These are phyloP conservation scores for Ostrea denselamellosa DNA, from an alignment of 1,140 invertebrate species.

Conservation along the genomic window DNA sequence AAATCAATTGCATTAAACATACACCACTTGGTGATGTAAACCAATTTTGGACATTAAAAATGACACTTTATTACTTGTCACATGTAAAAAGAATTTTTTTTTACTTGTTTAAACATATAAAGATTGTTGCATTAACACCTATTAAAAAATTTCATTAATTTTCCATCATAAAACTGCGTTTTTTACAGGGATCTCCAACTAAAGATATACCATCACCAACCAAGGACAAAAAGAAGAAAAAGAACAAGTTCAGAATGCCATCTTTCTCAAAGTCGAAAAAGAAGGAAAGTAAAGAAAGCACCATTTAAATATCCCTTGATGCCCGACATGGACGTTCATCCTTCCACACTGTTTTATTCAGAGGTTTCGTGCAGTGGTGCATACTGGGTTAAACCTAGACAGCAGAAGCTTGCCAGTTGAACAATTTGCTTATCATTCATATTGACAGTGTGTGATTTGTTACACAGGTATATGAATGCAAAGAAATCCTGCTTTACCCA, in stretches of 20 bases:
- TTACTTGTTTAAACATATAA: too few species aligned
- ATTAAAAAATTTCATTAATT: too few species aligned
- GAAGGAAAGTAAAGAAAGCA: slow-evolving; percentile 74
- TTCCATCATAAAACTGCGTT: neutral
- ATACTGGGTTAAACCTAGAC: neutral
- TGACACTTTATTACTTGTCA: too few species aligned
- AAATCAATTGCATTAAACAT: too few species aligned
- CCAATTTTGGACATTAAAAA: too few species aligned
- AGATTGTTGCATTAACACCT: too few species aligned
- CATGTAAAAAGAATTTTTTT: too few species aligned
- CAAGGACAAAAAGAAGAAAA: slow-evolving; percentile 77
- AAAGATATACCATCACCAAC: slow-evolving; percentile 75
- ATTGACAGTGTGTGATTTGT: neutral
- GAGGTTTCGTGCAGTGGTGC: slow-evolving; percentile 10
- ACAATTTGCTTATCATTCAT: slow-evolving; percentile 12
- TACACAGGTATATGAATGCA: neutral
- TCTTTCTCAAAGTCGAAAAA: slow-evolving; percentile 78
- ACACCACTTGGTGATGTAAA: too few species aligned
- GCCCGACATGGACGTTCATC: neutral
- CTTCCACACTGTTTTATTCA: slow-evolving; percentile 29
- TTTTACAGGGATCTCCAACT: slow-evolving; percentile 73
- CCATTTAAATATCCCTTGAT: slow-evolving; percentile 58
- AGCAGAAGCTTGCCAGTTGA: slow-evolving; percentile 21
- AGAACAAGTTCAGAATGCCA: slow-evolving; percentile 78
- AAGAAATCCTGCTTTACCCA: slow-evolving; percentile 20